phyloP scores from a whole-genome alignment of 2,888 invertebrate genomes.

The Diadromus collaris region DNA sequence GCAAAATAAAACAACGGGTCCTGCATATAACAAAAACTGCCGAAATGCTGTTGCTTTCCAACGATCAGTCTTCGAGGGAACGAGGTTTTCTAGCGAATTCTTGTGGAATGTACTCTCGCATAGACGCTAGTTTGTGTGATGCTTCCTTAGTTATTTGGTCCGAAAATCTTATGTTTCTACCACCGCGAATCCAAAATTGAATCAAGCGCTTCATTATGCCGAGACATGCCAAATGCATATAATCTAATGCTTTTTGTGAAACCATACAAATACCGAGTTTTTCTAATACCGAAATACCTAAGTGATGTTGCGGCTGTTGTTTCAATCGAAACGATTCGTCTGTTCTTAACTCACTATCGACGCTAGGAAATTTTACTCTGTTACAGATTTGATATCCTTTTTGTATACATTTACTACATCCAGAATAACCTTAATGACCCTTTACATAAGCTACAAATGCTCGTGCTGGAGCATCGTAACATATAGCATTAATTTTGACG shows the following conservation, averaged over 20 bases:
- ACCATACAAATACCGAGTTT: conserved; percentile 59
- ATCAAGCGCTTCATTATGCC: conserved; percentile 60
- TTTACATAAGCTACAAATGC: conserved; percentile 52
- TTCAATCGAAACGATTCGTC: conserved; percentile 35
- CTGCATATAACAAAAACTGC: conserved; percentile 66
- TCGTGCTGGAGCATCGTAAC: conserved; percentile 55
- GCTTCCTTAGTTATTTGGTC: conserved; percentile 36
- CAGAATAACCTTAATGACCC: conserved; percentile 49
- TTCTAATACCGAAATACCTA: conserved; percentile 56
- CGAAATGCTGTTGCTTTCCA: conserved; percentile 67
- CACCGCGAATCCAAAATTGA: conserved; percentile 47
- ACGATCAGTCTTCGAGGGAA: conserved; percentile 57
- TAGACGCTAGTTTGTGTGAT: conserved; percentile 22
- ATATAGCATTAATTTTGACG: conserved; percentile 35
- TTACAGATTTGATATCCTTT: conserved; percentile 43
- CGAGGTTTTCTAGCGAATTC: conserved; percentile 66
- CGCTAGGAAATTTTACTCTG: conserved; percentile 45
- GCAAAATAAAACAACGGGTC: conserved; percentile 60
- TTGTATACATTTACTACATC: conserved; percentile 51
- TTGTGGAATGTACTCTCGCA: conserved; percentile 45
- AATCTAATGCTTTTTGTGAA: conserved; percentile 48
- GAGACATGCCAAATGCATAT: conserved; percentile 61
- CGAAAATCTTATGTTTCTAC: conserved; percentile 35
- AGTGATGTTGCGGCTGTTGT: conserved; percentile 53
- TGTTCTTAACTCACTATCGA: conserved; percentile 25